Conservation (phyloP, 2,113 vertebrate genomes). For the Oreochromis spilurus region DNA sequence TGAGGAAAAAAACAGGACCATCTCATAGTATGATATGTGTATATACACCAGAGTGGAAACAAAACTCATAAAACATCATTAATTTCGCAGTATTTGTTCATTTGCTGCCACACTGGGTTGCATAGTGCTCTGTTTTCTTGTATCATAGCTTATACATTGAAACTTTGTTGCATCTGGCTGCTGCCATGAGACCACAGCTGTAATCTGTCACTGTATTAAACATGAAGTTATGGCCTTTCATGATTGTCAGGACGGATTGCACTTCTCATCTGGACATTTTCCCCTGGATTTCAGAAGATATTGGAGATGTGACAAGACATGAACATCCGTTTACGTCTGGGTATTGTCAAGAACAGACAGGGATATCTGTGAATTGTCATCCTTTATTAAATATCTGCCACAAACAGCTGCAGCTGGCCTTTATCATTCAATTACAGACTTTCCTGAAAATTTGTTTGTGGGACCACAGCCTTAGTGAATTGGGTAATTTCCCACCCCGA, state of each 20-base stretch:
- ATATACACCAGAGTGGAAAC: not conserved
- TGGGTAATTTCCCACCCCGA: not conserved
- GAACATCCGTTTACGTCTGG: slow-evolving; percentile 25
- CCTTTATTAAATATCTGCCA: slow-evolving; percentile 31
- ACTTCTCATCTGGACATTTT: slow-evolving; percentile 18
- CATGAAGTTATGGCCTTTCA: not conserved
- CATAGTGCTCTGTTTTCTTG: not conserved
- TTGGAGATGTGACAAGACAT: slow-evolving; percentile 49
- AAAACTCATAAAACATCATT: not conserved
- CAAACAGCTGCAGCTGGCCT: slow-evolving; percentile 10
- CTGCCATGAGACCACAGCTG: not conserved
- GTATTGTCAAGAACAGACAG: slow-evolving; percentile 24
- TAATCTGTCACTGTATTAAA: not conserved
- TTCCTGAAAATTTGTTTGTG: not conserved
- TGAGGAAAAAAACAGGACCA: not conserved
- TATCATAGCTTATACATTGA: not conserved
- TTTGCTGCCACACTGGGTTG: not conserved
- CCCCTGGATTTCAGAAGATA: slow-evolving; percentile 24
- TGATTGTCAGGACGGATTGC: slow-evolving; percentile 8
- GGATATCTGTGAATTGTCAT: slow-evolving; percentile 38
- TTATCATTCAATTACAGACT: slow-evolving; percentile 39
- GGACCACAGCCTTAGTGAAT: slow-evolving; percentile 2
- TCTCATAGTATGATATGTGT: not conserved
- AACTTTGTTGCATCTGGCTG: not conserved
- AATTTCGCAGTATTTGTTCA: not conserved